Percentiles rank a stretch among this genome's conserved stretches.
These are phyloP conservation scores for Troides helena DNA, from an alignment of 2,888 invertebrate species.

Conservation along the genomic window DNA sequence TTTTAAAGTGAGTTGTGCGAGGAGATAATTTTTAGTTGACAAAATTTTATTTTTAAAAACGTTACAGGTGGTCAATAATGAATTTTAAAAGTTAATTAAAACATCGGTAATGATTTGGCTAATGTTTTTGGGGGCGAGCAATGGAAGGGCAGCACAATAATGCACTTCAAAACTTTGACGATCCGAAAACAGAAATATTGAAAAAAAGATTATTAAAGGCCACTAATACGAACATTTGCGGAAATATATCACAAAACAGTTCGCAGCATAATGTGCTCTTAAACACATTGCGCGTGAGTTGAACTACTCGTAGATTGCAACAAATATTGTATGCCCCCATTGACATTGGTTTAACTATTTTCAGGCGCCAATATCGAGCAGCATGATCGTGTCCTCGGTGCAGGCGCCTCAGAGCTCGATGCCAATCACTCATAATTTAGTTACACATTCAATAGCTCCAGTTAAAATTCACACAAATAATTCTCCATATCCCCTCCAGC, in stretches of 20 bases:
- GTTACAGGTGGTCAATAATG: slow-evolving; percentile 68
- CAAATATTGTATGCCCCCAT: slow-evolving; percentile 45
- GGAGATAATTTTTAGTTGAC: slow-evolving; percentile 55
- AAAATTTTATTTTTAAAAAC: slow-evolving; percentile 71
- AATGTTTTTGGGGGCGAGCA: slow-evolving; percentile 61
- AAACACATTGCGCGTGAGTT: slow-evolving; percentile 74
- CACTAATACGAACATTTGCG: slow-evolving; percentile 52
- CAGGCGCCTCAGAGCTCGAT: slow-evolving; percentile 71
- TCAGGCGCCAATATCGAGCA: slow-evolving; percentile 75
- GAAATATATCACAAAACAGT: slow-evolving; percentile 57
- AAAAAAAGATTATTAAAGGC: slow-evolving; percentile 77
- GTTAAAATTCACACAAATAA: slow-evolving; percentile 69
- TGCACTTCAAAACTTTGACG: slow-evolving; percentile 78
- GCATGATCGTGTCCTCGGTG: slow-evolving; percentile 76
- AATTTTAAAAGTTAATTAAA: slow-evolving; percentile 63
- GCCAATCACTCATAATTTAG: slow-evolving; percentile 68
- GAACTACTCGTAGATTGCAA: slow-evolving; percentile 36
- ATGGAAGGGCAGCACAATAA: slow-evolving; percentile 76
- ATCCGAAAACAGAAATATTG: slow-evolving; percentile 74
- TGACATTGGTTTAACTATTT: slow-evolving; percentile 57
- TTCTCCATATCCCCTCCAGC: slow-evolving; percentile 66
- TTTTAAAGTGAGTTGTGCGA: slow-evolving; percentile 43
- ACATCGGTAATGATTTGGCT: slow-evolving; percentile 65
- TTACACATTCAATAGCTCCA: slow-evolving; percentile 71
- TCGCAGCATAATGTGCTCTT: slow-evolving; percentile 71